A percentile compares a stretch with the other conserved stretches of the same genome.
phyloP scores from a whole-genome alignment of 2,797 vertebrate species.

The Alcedo atthis region DNA sequence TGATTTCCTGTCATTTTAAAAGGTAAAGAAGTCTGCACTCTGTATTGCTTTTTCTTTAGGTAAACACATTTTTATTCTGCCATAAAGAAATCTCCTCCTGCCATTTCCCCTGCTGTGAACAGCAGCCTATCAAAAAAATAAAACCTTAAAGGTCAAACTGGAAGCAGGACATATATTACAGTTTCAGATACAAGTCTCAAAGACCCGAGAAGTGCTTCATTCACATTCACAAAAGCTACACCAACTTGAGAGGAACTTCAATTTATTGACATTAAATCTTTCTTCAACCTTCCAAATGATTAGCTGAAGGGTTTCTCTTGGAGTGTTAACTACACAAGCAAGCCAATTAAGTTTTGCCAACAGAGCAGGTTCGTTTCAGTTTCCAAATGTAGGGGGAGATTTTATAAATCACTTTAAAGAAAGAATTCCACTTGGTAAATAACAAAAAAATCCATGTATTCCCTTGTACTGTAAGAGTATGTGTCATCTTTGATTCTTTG shows the following conservation, averaged over 20 bases:
- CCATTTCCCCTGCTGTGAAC: slow-evolving; percentile 43
- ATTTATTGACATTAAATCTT: slow-evolving; percentile 14
- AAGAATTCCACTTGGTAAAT: background rate
- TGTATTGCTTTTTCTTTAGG: slow-evolving; percentile 35
- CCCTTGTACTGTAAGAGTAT: background rate
- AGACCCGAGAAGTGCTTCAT: slow-evolving; percentile 9
- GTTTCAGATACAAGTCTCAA: slow-evolving; percentile 1
- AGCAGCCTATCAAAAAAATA: slow-evolving; percentile 37
- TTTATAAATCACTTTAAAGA: background rate
- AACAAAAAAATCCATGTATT: background rate
- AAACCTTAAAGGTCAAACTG: slow-evolving; percentile 61
- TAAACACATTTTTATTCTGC: slow-evolving; percentile 56
- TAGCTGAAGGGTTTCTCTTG: background rate
- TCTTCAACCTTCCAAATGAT: background rate
- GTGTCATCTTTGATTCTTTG: background rate
- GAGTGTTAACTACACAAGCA: background rate
- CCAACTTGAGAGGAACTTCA: background rate
- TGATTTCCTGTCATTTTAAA: slow-evolving; percentile 36
- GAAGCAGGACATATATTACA: background rate
- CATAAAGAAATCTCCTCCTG: slow-evolving; percentile 40
- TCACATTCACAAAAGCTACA: slow-evolving; percentile 17
- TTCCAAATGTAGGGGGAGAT: background rate
- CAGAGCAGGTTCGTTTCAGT: background rate
- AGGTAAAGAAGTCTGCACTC: background rate
- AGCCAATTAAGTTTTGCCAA: background rate